Conservation (phyloP, 2,888 invertebrate species). For the Lasioglossum zephyrum region DNA sequence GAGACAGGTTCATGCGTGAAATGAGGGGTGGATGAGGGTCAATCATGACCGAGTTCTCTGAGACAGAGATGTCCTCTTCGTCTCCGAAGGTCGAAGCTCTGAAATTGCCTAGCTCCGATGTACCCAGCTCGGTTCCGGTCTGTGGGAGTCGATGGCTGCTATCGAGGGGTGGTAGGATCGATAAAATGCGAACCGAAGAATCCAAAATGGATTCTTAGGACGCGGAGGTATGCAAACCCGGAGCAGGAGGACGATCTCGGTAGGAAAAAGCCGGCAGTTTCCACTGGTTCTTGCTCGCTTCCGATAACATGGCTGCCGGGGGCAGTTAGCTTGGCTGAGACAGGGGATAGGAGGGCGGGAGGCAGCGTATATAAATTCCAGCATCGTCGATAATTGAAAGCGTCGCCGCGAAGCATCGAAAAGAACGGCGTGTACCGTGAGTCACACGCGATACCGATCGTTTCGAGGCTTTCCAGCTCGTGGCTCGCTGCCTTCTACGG, state of each 20-base stretch:
- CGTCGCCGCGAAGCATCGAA: conserved; percentile 22
- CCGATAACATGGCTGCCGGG: conserved; percentile 9
- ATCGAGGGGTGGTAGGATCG: not conserved
- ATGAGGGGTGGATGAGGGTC: too few relatives aligned
- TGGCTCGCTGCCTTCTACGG: conserved; percentile 31
- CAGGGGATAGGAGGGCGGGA: too few relatives aligned
- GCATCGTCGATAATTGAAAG: conserved; percentile 32
- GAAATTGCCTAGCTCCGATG: too few relatives aligned
- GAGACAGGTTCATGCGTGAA: too few relatives aligned
- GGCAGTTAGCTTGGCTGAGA: not conserved
- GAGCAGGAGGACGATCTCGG: not conserved
- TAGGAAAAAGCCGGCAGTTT: conserved; percentile 5
- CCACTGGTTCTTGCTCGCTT: conserved; percentile 11
- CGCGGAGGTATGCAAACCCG: conserved; percentile 12
- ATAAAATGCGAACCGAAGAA: conserved; percentile 7
- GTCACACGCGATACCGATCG: conserved; percentile 56
- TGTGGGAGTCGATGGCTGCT: not conserved
- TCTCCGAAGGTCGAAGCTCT: too few relatives aligned
- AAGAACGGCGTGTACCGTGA: conserved; percentile 27
- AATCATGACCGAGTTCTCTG: too few relatives aligned
- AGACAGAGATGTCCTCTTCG: too few relatives aligned
- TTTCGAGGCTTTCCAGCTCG: conserved; percentile 30
- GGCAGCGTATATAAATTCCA: conserved; percentile 17
- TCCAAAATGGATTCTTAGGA: conserved; percentile 3
- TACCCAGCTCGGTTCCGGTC: not conserved